These are phyloP conservation scores for Apodemia duryi DNA, from an alignment of 2,888 invertebrate genomes.

Conservation along the genomic window DNA sequence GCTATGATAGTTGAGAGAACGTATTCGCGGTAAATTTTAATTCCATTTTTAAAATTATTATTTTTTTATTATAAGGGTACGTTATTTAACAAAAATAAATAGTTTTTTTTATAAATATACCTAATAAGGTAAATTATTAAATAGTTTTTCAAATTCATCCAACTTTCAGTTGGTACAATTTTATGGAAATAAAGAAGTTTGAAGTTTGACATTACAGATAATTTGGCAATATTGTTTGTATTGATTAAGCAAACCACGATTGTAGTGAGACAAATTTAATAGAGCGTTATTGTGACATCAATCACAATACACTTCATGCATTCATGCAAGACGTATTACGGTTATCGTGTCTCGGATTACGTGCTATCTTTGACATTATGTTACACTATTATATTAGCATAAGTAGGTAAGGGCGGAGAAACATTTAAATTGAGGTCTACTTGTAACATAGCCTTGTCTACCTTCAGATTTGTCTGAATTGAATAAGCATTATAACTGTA, in stretches of 20 bases:
- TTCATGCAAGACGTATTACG: constrained; percentile 41
- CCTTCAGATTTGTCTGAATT: not conserved
- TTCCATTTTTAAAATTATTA: too few relatives aligned
- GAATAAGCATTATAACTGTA: too few relatives aligned
- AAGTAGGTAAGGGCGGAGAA: constrained; percentile 19
- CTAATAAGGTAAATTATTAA: too few relatives aligned
- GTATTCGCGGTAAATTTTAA: too few relatives aligned
- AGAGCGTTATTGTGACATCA: constrained; percentile 51
- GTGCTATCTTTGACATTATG: constrained; percentile 52
- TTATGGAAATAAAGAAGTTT: too few relatives aligned
- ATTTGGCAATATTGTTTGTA: constrained; percentile 31
- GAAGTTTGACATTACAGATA: too few relatives aligned
- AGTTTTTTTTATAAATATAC: too few relatives aligned
- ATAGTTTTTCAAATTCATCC: too few relatives aligned
- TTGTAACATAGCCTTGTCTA: not conserved
- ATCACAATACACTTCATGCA: constrained; percentile 41
- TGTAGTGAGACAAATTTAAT: constrained; percentile 45
- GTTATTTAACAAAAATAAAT: too few relatives aligned
- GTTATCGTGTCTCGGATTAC: constrained; percentile 38
- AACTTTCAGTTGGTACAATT: too few relatives aligned
- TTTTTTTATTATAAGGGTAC: too few relatives aligned
- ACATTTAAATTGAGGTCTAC: constrained; percentile 11
- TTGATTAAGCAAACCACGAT: constrained; percentile 46
- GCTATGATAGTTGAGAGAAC: too few relatives aligned
- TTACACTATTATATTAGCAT: constrained; percentile 35